Evolutionary conservation across 2,113 vertebrate species (phyloP).

Genomic region (Myiagra hebetior): DNA sequence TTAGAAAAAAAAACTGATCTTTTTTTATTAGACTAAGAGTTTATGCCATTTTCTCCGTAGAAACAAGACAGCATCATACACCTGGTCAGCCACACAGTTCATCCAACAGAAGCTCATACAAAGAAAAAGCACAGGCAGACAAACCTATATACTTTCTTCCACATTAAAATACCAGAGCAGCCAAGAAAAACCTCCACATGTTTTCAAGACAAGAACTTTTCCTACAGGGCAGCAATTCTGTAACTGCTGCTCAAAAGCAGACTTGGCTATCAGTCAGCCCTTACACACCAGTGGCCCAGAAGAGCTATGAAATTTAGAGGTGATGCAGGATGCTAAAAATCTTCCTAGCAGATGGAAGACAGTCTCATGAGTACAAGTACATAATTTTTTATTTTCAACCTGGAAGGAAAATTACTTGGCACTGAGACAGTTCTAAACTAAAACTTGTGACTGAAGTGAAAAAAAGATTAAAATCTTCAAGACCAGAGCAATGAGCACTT

Average conservation of each 20-base stretch:
- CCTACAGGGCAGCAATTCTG: neutral
- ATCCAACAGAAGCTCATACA: neutral
- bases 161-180: neutral
- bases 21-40: neutral
- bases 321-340: neutral
- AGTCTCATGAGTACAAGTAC: neutral
- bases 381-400: neutral
- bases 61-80: neutral
- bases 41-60: neutral
- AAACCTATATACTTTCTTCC: neutral
- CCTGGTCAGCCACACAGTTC: neutral
- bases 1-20: neutral
- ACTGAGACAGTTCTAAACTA: neutral
- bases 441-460: neutral
- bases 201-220: neutral
- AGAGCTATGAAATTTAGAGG: constrained; percentile 25
- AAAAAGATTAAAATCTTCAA: neutral
- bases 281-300: neutral
- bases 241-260: neutral
- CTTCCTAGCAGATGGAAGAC: constrained; percentile 17
- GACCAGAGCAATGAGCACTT: neutral
- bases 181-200: neutral
- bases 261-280: neutral
- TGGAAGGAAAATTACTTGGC: constrained; percentile 10
- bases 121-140: neutral